Conservation (phyloP, 2,113 vertebrate genomes). For the Drymodes brunneopygia region DNA sequence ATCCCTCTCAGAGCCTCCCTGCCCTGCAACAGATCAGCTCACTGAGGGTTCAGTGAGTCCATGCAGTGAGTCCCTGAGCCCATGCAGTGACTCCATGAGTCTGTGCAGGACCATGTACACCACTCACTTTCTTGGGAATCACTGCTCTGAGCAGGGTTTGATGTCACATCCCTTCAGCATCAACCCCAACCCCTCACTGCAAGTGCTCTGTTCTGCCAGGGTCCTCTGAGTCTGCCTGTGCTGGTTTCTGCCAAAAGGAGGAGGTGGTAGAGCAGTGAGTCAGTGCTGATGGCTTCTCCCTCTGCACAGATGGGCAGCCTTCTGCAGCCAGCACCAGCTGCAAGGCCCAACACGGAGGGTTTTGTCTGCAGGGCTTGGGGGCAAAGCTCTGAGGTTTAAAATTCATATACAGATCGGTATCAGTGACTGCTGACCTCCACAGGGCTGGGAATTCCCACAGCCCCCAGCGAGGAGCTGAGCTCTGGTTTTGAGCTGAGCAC, state of each 20-base stretch:
- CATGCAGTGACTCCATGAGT: background rate
- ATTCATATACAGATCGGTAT: background rate
- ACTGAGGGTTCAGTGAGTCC: background rate
- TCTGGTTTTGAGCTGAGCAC: background rate
- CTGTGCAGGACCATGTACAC: rapidly evolving
- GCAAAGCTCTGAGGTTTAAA: constrained; percentile 27
- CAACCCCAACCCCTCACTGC: background rate
- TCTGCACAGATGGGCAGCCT: constrained; percentile 19
- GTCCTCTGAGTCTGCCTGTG: background rate
- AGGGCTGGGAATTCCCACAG: background rate
- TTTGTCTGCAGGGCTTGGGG: background rate
- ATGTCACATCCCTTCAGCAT: background rate
- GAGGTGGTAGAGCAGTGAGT: background rate
- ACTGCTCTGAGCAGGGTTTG: background rate
- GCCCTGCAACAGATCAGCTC: background rate
- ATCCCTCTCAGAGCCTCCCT: background rate
- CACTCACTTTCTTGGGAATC: background rate
- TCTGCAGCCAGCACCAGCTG: constrained; percentile 28
- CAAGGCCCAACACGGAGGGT: background rate
- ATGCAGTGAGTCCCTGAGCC: background rate
- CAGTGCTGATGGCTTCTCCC: background rate
- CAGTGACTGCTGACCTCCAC: background rate
- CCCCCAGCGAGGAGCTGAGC: background rate
- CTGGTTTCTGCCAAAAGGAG: background rate
- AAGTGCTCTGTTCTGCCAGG: background rate